Conservation (phyloP, 1,140 invertebrate species). For the Drosophila mojavensis region DNA sequence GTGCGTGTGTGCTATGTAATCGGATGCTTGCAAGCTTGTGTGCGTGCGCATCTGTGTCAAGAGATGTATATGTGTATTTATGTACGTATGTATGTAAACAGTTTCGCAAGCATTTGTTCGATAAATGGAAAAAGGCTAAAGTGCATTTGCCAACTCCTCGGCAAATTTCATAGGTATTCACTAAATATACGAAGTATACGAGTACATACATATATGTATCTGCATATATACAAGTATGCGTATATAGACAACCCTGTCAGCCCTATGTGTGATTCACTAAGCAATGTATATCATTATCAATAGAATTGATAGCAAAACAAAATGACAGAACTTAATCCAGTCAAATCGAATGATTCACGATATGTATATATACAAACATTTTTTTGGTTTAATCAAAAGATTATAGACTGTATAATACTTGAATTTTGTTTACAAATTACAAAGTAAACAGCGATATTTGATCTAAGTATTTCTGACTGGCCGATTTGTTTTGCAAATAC, state of each 20-base stretch:
- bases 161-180: not conserved
- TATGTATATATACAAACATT: no score
- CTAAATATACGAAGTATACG: not conserved
- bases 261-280: conserved; percentile 25
- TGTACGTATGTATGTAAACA: no score
- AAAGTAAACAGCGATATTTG: no score
- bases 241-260: not conserved
- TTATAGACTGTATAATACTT: no score
- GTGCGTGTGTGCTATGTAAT: not conserved
- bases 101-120: not conserved
- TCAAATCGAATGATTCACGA: conserved; percentile 10
- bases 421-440: no score
- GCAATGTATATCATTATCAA: conserved; percentile 22
- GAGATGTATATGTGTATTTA: no score
- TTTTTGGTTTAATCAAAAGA: no score
- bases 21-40: not conserved
- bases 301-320: conserved; percentile 30
- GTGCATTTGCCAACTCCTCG: not conserved
- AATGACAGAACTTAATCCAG: not conserved
- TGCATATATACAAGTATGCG: not conserved
- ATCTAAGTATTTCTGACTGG: no score
- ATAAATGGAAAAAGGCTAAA: not conserved
- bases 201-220: not conserved
- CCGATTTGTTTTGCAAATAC: no score
- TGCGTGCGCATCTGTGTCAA: not conserved